A percentile compares a stretch with the other conserved stretches of the same genome.
These are phyloP conservation scores for Dysidea cf. avara DNA, from an alignment of 37 sponge, comb jelly and placozoan genomes.

Conservation along the genomic window DNA sequence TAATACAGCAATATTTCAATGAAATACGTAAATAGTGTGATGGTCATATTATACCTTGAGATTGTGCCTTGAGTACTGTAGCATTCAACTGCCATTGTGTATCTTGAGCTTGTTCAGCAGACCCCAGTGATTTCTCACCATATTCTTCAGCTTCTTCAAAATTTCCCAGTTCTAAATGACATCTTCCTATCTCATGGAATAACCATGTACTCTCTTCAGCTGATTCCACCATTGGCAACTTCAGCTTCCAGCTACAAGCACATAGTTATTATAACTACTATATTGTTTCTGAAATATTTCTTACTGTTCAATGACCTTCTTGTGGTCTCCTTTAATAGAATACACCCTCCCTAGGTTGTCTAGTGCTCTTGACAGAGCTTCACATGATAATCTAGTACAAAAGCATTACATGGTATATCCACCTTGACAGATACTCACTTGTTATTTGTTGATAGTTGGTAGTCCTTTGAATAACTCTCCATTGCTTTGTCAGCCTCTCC, in stretches of 20 bases:
- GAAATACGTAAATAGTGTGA: too few species aligned
- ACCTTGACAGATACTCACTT: neutral
- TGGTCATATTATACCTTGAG: neutral
- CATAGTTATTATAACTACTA: neutral
- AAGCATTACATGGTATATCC: neutral
- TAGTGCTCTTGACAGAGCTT: conserved; percentile 64
- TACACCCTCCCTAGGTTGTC: conserved; percentile 88
- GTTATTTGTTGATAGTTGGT: too few species aligned
- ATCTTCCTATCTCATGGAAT: conserved; percentile 88
- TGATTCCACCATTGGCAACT: conserved; percentile 52
- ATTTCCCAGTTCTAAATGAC: conserved; percentile 67
- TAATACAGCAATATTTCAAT: too few species aligned
- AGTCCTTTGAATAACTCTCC: conserved; percentile 71
- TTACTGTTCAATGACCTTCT: conserved; percentile 75
- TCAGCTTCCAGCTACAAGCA: conserved; percentile 58
- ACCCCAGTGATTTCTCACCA: conserved; percentile 75
- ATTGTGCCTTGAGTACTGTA: conserved; percentile 76
- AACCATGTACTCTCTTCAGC: conserved; percentile 83
- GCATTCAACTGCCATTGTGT: conserved; percentile 91
- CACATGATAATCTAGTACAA: neutral
- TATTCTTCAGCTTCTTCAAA: conserved; percentile 48
- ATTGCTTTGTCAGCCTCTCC: conserved; percentile 70
- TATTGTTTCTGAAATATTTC: conserved; percentile 5
- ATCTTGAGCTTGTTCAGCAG: conserved; percentile 75
- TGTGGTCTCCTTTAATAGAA: conserved; percentile 75